Percentiles rank a stretch among this genome's conserved stretches.
phyloP scores from a whole-genome alignment of 2,888 invertebrate species.

The Asteroscopus sphinx region DNA sequence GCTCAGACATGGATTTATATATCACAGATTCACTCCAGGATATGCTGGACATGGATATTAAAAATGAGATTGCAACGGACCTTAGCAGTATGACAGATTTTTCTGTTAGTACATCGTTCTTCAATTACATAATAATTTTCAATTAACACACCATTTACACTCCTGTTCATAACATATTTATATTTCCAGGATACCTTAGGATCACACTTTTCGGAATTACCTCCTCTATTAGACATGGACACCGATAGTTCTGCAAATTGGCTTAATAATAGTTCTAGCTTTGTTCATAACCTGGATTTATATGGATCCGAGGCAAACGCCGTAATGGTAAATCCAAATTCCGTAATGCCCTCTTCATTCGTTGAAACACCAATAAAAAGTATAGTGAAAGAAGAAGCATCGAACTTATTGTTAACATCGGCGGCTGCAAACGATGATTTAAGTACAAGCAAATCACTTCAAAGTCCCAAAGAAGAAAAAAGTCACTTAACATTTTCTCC shows the following conservation, averaged over 20 bases:
- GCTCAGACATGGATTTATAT: conserved; percentile 91
- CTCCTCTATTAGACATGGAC: conserved; percentile 91
- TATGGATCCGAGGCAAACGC: conserved; percentile 93
- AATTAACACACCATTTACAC: not conserved
- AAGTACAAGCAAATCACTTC: conserved; percentile 82
- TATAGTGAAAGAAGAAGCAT: conserved; percentile 85
- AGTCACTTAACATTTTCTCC: conserved; percentile 93
- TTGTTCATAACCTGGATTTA: conserved; percentile 92
- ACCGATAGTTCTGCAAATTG: conserved; percentile 91
- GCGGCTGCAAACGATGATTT: conserved; percentile 74
- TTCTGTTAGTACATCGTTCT: conserved; percentile 76
- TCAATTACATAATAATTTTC: conserved; percentile 1
- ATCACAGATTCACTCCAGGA: conserved; percentile 95
- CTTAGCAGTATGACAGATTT: conserved; percentile 93
- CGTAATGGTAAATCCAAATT: conserved; percentile 97
- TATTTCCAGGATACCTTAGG: conserved; percentile 89
- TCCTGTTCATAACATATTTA: conserved; percentile 4
- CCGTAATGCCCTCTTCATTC: conserved; percentile 95
- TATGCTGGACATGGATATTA: conserved; percentile 97
- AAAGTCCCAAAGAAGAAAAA: conserved; percentile 92
- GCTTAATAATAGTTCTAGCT: conserved; percentile 91
- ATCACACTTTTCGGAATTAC: conserved; percentile 91
- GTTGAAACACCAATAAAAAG: conserved; percentile 86
- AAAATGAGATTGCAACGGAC: conserved; percentile 95
- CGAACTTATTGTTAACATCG: conserved; percentile 85